Conservation (phyloP, 2,113 vertebrate species). For the Proteles cristata region DNA sequence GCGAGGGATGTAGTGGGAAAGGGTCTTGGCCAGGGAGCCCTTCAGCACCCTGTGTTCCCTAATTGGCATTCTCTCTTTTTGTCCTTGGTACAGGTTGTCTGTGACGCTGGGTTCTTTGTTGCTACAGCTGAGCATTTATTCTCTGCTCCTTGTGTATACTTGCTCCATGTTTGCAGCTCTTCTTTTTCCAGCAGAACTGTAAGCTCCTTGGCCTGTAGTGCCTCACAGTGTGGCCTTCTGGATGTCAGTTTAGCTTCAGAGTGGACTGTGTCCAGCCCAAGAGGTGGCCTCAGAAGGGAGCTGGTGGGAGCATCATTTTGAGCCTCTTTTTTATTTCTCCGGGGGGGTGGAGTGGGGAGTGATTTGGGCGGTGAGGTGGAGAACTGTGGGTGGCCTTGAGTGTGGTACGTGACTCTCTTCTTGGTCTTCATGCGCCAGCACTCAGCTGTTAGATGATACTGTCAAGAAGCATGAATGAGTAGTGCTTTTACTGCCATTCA, state of each 20-base stretch:
- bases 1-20: not conserved
- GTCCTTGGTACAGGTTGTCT: rapidly evolving
- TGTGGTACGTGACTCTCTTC: not conserved
- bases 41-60: not conserved
- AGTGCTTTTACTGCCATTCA: not conserved
- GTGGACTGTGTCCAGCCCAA: not conserved
- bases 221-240: not conserved
- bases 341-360: not conserved
- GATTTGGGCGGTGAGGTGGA: not conserved
- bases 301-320: not conserved
- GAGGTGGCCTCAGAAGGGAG: not conserved
- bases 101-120: not conserved
- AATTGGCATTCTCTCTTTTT: not conserved
- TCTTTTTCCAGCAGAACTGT: not conserved
- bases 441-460: not conserved
- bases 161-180: not conserved
- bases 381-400: too few species aligned
- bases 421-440: not conserved
- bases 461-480: not conserved
- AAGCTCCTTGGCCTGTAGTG: not conserved
- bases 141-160: not conserved
- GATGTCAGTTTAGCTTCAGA: not conserved
- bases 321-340: not conserved
- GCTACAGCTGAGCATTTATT: not conserved
- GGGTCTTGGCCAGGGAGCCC: not conserved